phyloP scores from a whole-genome alignment of 2,113 vertebrate genomes.

The Larimichthys crocea region DNA sequence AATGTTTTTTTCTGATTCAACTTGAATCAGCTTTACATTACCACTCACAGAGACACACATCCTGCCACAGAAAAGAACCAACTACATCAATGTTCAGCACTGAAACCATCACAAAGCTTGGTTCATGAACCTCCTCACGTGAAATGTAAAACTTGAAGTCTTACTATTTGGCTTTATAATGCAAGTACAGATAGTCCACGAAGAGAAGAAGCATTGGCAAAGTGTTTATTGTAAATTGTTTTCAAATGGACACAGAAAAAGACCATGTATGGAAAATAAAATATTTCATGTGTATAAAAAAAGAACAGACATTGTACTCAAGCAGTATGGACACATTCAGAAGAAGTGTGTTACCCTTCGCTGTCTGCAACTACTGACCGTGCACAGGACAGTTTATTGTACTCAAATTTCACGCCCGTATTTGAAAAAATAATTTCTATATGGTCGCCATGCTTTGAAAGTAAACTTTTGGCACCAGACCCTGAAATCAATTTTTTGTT shows the following conservation, averaged over 20 bases:
- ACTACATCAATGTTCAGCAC: background rate
- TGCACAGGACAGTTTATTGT: slow-evolving; percentile 1
- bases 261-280: slow-evolving; percentile 73
- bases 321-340: slow-evolving; percentile 66
- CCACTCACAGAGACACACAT: background rate
- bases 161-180: background rate
- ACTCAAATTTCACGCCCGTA: background rate
- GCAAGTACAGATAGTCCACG: background rate
- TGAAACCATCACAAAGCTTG: background rate
- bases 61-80: no score
- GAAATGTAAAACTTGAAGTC: background rate
- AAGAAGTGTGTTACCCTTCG: slow-evolving; percentile 15
- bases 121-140: background rate
- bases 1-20: background rate
- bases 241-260: slow-evolving; percentile 71
- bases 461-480: background rate
- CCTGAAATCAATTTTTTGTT: background rate
- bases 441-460: background rate
- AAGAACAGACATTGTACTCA: slow-evolving; percentile 53
- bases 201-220: slow-evolving; percentile 55
- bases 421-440: background rate
- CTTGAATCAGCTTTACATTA: background rate
- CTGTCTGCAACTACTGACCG: slow-evolving; percentile 12
- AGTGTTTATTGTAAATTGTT: slow-evolving; percentile 81
- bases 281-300: slow-evolving; percentile 75